Evolutionary conservation across 2,888 invertebrate genomes (phyloP).

Genomic region (Desoria tigrina): DNA sequence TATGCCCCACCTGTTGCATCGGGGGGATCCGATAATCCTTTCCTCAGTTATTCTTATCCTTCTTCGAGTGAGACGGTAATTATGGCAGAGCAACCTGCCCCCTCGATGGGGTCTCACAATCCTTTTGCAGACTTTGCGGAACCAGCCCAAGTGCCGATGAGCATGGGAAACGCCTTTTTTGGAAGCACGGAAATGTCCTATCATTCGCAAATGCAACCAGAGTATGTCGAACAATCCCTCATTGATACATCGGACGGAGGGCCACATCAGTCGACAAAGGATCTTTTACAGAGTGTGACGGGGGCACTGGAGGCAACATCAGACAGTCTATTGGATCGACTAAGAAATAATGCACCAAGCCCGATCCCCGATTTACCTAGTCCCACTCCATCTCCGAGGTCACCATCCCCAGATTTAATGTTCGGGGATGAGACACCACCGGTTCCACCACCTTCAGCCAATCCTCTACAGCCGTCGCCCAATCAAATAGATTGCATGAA

Average conservation of each 20-base stretch:
- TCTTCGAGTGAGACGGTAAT: slow-evolving; percentile 24
- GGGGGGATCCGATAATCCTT: slow-evolving; percentile 38
- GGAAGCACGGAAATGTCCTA: slow-evolving; percentile 9
- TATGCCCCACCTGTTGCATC: slow-evolving; percentile 23
- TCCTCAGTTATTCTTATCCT: slow-evolving; percentile 33
- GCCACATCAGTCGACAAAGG: slow-evolving; percentile 72
- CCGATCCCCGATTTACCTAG: slow-evolving; percentile 66
- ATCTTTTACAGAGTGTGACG: slow-evolving; percentile 79
- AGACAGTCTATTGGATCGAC: slow-evolving; percentile 76
- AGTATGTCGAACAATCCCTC: slow-evolving; percentile 16
- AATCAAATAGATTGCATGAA: slow-evolving; percentile 50
- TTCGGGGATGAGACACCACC: slow-evolving; percentile 46
- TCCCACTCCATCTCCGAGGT: slow-evolving; percentile 74
- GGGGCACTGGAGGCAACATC: slow-evolving; percentile 87
- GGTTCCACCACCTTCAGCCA: slow-evolving; percentile 50
- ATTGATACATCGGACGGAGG: slow-evolving; percentile 59
- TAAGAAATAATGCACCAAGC: slow-evolving; percentile 82
- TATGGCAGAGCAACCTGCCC: slow-evolving; percentile 11
- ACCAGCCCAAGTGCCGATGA: slow-evolving; percentile 22
- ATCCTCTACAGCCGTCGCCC: slow-evolving; percentile 51
- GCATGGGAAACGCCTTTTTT: slow-evolving; percentile 13
- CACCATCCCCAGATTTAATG: slow-evolving; percentile 50
- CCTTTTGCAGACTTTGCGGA: slow-evolving; percentile 46
- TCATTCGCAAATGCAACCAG: slow-evolving; percentile 33
- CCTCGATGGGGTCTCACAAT: slow-evolving; percentile 45